A percentile compares a stretch with the other conserved stretches of the same genome.
These are phyloP conservation scores for Protaetia brevitarsis DNA, from an alignment of 1,140 invertebrate species.

Conservation along the genomic window DNA sequence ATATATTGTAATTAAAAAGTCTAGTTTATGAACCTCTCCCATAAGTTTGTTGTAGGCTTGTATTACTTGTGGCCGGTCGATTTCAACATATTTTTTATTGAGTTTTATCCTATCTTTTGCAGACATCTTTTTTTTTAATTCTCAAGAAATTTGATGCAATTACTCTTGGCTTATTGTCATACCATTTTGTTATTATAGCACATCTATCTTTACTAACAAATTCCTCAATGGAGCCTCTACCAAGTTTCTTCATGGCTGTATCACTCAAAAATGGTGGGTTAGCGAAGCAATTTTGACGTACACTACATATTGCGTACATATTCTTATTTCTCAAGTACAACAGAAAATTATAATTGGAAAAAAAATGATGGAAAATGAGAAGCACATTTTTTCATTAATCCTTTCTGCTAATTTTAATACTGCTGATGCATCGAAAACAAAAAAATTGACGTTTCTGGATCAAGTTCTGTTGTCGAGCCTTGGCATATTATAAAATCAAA, in stretches of 20 bases:
- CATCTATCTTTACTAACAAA: constrained; percentile 3
- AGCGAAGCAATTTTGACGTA: too few relatives aligned
- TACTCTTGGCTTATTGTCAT: constrained; percentile 24
- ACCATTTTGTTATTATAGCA: constrained; percentile 20
- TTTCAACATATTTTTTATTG: neutral
- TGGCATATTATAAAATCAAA: constrained; percentile 25
- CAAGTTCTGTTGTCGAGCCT: constrained; percentile 18
- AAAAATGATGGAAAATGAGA: constrained; percentile 27
- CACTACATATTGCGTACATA: constrained; percentile 21
- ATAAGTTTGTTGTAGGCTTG: constrained; percentile 21
- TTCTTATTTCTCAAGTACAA: constrained; percentile 6
- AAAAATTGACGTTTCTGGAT: neutral
- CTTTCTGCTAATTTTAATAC: constrained; percentile 23
- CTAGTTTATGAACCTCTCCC: constrained; percentile 25
- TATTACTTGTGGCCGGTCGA: constrained; percentile 22
- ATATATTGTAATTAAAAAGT: constrained; percentile 26
- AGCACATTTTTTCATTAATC: neutral
- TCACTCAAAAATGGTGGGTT: neutral
- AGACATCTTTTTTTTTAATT: constrained; percentile 15
- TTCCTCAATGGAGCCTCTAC: neutral
- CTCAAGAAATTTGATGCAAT: constrained; percentile 26
- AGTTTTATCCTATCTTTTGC: constrained; percentile 24
- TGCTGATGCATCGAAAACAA: neutral
- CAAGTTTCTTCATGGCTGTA: neutral
- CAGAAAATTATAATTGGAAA: constrained; percentile 26